Evolutionary conservation across 2,888 invertebrate genomes (phyloP), one percentile per base, ranked within the genome.

Genomic region (Pollenia amentaria): DNA sequence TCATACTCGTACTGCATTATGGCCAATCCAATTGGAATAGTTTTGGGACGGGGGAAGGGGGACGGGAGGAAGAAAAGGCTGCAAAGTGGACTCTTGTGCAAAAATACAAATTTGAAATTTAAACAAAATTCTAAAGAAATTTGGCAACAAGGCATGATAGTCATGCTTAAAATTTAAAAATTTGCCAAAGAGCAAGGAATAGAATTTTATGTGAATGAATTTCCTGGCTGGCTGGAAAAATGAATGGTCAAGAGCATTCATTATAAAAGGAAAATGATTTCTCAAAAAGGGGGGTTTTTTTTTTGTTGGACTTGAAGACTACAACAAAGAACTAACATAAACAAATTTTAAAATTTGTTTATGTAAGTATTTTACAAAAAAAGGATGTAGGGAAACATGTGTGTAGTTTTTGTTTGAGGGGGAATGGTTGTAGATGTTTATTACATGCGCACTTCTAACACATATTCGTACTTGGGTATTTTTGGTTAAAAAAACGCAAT

Each of bases 371-470:
- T 21, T 60, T n/a, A 21, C 42, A 72, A 72, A 29, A 29, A 51
- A 65, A 57, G 65, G 16, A 21, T 48, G 12, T 57, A 67, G 65
- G 44, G 40, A 69, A 67, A 67, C 84, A 81, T 81, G 87, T 81
- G 84, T 75, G 65, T 76, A 70, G 79, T 72, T 78, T 81, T 53
- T 21, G 10, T 29, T 16, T 12, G 40, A 8, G 7, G 62, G 29
- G 14, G 21, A 8, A 10, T 62, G 29, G 14, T 14, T 12, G 21
- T 40, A 65, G 46, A 44, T 65, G 38, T 60, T 75, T 72, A 77
- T 67, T 81, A 87, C 87, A 87, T 87, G 87, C 87, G 87, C 87
- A 87, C 78, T 83, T 65, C 44, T 29, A 18, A 29, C 62, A n/a
- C 57, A 69, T 40, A 14, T 14, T 70, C 64, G 18, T 46, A 29